Evolutionary conservation across 2,113 vertebrate species (phyloP), one percentile per base, ranked within the genome.

Genomic region (Ochotona curzoniae): DNA sequence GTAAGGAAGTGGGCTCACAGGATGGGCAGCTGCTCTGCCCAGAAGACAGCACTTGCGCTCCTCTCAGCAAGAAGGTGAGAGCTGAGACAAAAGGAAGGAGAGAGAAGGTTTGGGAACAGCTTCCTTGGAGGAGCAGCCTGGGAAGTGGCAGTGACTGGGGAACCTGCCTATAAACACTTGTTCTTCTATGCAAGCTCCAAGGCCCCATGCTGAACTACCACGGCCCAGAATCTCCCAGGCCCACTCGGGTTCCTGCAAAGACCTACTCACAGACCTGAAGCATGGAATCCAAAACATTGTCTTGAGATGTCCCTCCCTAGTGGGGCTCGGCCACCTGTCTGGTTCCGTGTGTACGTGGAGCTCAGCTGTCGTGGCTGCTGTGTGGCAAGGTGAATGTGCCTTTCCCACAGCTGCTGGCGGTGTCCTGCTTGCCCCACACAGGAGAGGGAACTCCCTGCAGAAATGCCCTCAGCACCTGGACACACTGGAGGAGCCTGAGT

Each of bases 151-250:
- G 32, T 10, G 32, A 38, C 25, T 4, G 11, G 60, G 38, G 18
- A 25, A 44, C 32, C 15, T 0, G 4, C n/a, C n/a, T n/a, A n/a
- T 7, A 18, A 3, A 3, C 12, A 3, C 63, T 17, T 2, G 8
- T 7, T 23, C 47, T 73, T 8, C 6, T 7, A 21, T 6, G 2
- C 38, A 44, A 74, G n/a, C 47, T 32, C 12, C 61, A 15, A 12
- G 32, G 25, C 54, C 18, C 25, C 1, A 1, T 2, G 13, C 10
- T 0, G 8, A 23, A 32, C 18, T 21, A 21, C 7, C 47, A 67
- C 0, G 75, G 44, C 32, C 28, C 32, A 18, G 49, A 44, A 32
- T 38, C 30, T 32, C 44, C 35, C 4, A 89, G 87, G 18, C 25
- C 26, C 60, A 1, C 51, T 2, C 2, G 47, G 44, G 20, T 1